Base-by-base conservation (phyloP, 1,140 invertebrate species). In the Hestina assimilis region DNA sequence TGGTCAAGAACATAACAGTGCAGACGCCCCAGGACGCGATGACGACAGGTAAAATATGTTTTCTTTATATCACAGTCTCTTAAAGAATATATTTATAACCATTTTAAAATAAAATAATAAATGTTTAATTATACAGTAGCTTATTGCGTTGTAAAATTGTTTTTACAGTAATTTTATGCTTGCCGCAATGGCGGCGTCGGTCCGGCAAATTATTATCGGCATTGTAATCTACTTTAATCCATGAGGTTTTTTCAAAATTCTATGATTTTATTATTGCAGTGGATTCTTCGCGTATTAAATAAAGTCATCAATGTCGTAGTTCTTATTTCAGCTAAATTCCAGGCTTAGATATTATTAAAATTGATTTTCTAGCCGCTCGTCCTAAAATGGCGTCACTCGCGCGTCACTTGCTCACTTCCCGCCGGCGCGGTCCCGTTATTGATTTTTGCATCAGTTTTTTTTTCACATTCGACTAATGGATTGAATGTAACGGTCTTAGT, bases 21-120 rank as follows among this genome's bases (percentile, higher is more conserved):
- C 90, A 14, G 91, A 92, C 80, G 90, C 91, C 48, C 92, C 92
- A 26, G 92, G 92, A 77, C 91, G 92, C 75, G 92, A 93, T 89
- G 93, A 93, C 89, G 93, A 93, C 90, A 93, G 92, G 93, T 93
- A 93, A 75, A 59, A 63, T n/a, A 21, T 20, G 59, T 69, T 75
- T 52, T 3, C 50, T 68, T 59, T 41, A 41, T 38, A 29, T 29
- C 17, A 26, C 24, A 3, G 15, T n/a, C n/a, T n/a, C n/a, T 20
- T 19, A 29, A 12, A 33, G n/a, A 15, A 50, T 15, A 8, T 43
- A 38, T 42, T 55, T 28, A 19, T 33, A 24, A 6, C 54, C 31
- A 42, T 33, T 20, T 43, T 29, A 56, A 35, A 54, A 28, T 26
- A 28, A 54, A 55, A 45, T 15, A 20, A 29, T 41, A 41, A 31